These are phyloP conservation scores for Diprion similis DNA, from an alignment of 1,140 invertebrate species.

Conservation along the genomic window DNA sequence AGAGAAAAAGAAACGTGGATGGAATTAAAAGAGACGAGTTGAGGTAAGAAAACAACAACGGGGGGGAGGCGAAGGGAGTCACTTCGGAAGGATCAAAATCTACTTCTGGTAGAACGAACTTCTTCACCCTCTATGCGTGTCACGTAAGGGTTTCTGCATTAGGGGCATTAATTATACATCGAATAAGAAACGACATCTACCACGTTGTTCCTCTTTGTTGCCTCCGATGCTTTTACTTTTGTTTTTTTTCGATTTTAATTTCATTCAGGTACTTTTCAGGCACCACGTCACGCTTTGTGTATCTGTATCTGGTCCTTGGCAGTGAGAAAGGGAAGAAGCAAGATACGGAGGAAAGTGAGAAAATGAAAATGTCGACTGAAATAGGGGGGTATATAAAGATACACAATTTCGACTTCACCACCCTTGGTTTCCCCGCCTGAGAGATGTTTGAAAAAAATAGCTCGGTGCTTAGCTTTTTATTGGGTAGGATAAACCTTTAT, in stretches of 20 bases:
- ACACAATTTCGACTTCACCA: not conserved
- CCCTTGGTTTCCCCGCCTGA: not conserved
- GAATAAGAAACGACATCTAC: no score
- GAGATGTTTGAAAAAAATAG: slow-evolving; percentile 6
- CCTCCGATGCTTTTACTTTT: no score
- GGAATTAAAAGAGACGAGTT: no score
- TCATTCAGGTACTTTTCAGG: no score
- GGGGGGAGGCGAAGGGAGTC: not conserved
- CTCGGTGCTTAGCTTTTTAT: slow-evolving; percentile 3
- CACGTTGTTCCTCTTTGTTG: no score
- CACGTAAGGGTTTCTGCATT: no score
- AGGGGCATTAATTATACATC: no score
- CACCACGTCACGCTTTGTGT: not conserved
- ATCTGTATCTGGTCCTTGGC: not conserved
- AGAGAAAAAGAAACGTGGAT: no score
- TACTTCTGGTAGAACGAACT: no score
- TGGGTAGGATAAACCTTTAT: slow-evolving; percentile 5
- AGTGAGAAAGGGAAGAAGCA: not conserved
- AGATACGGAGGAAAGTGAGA: not conserved
- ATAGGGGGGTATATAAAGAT: not conserved
- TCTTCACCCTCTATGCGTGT: no score
- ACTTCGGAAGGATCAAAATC: no score
- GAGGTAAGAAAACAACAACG: not conserved
- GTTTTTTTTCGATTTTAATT: no score
- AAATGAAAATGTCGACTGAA: not conserved